Base-by-base conservation (phyloP, 30 jellyfish, hydroid and myxozoan genomes). In the Chironex yamaguchii region DNA sequence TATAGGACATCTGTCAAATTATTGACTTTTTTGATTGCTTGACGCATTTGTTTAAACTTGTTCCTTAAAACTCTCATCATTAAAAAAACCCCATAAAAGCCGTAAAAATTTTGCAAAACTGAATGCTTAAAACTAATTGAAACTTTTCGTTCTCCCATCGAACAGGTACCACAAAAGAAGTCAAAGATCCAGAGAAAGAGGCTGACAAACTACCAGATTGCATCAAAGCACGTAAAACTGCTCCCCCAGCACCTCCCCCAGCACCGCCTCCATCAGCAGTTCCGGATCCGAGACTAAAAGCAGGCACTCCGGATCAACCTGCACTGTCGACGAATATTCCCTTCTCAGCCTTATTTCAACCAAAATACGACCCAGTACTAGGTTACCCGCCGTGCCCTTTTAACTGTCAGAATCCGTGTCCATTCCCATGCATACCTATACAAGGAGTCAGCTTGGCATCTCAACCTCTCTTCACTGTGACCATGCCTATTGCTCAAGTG, bases 161-260 rank as follows among this genome's bases (percentile, higher is more conserved):
- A 30, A 52, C 27, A 93, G 98, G 98, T 21, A 79, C 97, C 20
- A 51, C 89, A 30, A 87, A 85, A 62, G 71, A 79, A 50, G 96
- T 87, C 31, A 85, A 88, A 52, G 96, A 73, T 30, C 97, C 95
- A 17, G 92, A 86, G 34, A 86, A 78, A 52, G 92, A 79, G 30
- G 86, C 49, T 17, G 67, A 90, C 14, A 87, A 81, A 30, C 79
- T 85, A 3, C 90, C 96, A 22, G 90, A 93, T 81, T 93, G 98
- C 73, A 81, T 79, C 29, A 66, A 93, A 34, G 94, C 94, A 34
- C 73, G 96, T 3, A 88, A 88, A 64, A 64, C 21, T 32, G 96
- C 96, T n/a, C 91, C 93, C 4, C 42, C 82, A 1, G 96, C 97
- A 0, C 96, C 96, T 24, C 96, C 97, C 14, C 87, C 98, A 1